Percentiles rank a stretch among this genome's conserved stretches.
Conservation (phyloP, 2,888 invertebrate genomes). For the Dilophus febrilis region DNA sequence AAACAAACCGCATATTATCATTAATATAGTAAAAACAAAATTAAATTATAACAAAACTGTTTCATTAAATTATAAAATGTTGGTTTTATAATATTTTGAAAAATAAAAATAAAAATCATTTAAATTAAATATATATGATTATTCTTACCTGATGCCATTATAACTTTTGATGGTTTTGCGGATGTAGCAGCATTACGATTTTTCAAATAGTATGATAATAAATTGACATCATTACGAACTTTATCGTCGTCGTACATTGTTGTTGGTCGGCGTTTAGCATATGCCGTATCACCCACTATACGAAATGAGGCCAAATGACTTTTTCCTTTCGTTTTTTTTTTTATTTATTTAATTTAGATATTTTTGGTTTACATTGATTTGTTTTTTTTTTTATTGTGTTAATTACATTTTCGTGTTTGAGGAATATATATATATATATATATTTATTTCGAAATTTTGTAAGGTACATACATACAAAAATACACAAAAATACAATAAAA, state of each 20-base stretch:
- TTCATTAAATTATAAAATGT: no score
- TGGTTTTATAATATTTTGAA: no score
- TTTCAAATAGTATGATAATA: slow-evolving; percentile 74
- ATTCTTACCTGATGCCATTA: slow-evolving; percentile 11
- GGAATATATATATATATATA: no score
- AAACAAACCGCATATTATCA: no score
- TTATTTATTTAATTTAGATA: neutral
- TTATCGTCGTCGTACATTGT: slow-evolving; percentile 46
- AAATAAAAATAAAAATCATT: no score
- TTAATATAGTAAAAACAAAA: no score
- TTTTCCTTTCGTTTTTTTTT: slow-evolving; percentile 37
- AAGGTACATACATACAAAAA: no score
- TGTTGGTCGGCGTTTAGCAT: slow-evolving; percentile 56
- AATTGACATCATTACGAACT: slow-evolving; percentile 69
- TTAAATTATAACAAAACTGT: no score
- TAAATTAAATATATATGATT: slow-evolving; percentile 1
- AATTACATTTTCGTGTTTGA: neutral
- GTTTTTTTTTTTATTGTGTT: neutral
- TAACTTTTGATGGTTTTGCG: neutral
- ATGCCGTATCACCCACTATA: slow-evolving; percentile 66
- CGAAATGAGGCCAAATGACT: slow-evolving; percentile 71
- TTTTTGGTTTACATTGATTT: neutral
- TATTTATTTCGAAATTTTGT: no score
- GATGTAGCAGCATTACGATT: slow-evolving; percentile 44
- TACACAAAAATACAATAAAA: no score